A percentile compares a stretch with the other conserved stretches of the same genome.
Conservation (phyloP, 1,140 invertebrate species). For the Monochamus saltuarius region DNA sequence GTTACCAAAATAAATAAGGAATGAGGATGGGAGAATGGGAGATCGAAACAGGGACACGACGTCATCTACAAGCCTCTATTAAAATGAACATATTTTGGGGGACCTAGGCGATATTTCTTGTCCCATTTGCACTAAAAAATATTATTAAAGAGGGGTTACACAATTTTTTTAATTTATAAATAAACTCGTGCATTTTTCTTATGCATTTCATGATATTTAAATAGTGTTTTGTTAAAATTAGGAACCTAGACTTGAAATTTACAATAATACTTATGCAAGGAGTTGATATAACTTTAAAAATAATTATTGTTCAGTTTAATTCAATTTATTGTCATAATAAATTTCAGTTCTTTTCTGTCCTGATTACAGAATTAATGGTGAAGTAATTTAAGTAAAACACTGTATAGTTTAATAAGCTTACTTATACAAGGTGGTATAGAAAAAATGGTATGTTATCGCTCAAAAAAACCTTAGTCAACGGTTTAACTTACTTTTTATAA, state of each 20-base stretch:
- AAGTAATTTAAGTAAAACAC: neutral
- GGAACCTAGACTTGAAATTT: too few relatives aligned
- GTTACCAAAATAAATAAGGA: neutral
- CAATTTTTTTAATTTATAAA: neutral
- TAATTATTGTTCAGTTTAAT: too few relatives aligned
- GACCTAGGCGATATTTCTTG: conserved; percentile 49
- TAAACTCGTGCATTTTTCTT: neutral
- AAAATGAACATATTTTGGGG: conserved; percentile 58
- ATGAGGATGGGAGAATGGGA: neutral
- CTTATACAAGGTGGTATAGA: too few relatives aligned
- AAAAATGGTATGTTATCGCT: too few relatives aligned
- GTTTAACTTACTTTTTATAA: too few relatives aligned
- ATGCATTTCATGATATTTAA: neutral
- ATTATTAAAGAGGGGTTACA: conserved; percentile 14
- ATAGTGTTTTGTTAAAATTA: too few relatives aligned
- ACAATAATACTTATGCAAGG: neutral
- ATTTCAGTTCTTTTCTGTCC: too few relatives aligned
- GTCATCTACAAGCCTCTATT: conserved; percentile 61
- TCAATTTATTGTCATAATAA: too few relatives aligned
- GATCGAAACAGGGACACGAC: conserved; percentile 3
- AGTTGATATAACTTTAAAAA: neutral
- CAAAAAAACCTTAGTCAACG: too few relatives aligned
- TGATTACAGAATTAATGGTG: too few relatives aligned
- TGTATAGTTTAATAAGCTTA: too few relatives aligned
- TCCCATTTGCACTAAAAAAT: conserved; percentile 51